These are phyloP conservation scores for Aphelocoma californica DNA, from an alignment of 2,797 vertebrate species.

Conservation along the genomic window DNA sequence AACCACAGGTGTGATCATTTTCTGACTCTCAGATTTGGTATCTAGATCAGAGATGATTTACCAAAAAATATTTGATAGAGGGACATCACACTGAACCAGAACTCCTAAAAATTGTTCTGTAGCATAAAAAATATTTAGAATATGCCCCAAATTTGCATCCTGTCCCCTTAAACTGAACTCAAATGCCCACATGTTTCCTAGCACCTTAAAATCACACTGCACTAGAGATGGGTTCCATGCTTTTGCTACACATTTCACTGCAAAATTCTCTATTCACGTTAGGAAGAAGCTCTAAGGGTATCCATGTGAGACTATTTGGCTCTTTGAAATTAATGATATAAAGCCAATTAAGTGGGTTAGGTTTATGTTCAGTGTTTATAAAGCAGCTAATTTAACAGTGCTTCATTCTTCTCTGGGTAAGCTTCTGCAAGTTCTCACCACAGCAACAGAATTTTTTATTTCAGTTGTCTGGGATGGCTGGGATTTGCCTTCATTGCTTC, in stretches of 20 bases:
- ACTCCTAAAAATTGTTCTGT: neutral
- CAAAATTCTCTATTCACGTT: neutral
- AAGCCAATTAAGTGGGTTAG: neutral
- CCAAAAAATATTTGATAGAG: neutral
- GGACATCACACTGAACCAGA: neutral
- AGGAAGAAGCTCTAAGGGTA: neutral
- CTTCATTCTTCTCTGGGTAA: neutral
- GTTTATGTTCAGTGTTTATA: neutral
- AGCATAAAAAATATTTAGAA: neutral
- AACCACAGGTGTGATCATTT: neutral
- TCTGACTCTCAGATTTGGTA: neutral
- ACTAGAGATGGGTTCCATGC: neutral
- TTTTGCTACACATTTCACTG: neutral
- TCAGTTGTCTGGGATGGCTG: neutral
- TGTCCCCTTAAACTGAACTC: neutral
- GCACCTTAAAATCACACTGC: neutral
- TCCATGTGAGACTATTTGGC: neutral
- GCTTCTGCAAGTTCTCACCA: neutral
- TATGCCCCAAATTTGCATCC: neutral
- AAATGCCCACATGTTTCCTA: neutral
- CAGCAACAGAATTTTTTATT: neutral
- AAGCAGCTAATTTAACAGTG: neutral
- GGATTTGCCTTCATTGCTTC: neutral
- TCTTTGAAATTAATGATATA: neutral
- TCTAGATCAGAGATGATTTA: neutral